Base-by-base conservation (phyloP, 1,140 invertebrate genomes). In the Gryllus bimaculatus region DNA sequence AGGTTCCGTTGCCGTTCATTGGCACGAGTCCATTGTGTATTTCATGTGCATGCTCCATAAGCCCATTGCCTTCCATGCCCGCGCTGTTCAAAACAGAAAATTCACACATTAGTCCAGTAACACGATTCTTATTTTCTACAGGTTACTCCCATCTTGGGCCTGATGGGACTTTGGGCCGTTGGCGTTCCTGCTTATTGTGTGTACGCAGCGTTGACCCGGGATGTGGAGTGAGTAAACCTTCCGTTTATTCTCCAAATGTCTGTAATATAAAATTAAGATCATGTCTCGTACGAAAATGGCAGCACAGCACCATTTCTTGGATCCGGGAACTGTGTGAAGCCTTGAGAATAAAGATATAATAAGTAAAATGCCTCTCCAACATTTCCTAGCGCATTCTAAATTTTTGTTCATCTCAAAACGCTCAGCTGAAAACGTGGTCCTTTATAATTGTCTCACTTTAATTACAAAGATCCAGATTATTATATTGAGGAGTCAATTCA, bases 21-120 rank as follows among this genome's bases (percentile, higher is more conserved):
- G 89, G 88, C 80, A 90, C 88, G 81, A 91, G 81, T 39, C 88
- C 86, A 82, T 88, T 89, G 85, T 91, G 90, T 80, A 90, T 86
- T 80, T 91, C 90, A 81, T 89, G 78, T 13, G 10, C 54, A 75
- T 81, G 89, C 82, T 91, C 90, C 81, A 91, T 86, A 83, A 84
- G 48, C 39, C 80, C 78, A 78, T 78, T 79, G 82, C 83, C 83
- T 82, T 87, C 87, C 86, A 88, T 90, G 84, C 86, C 88, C 83
- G 85, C 84, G 83, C 87, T 88, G 85, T 74, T 85, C 85, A 82
- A 82, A 73, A 82, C 80, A 81, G 81, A 47, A 39, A 76, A 79
- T 7, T 26, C 66, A 47, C 78, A 75, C 8, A 13, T 79, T 21
- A 8, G 47, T 8, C 26, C 5, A 15, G 15, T 15, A 4, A 49